Percentiles rank a stretch among this genome's conserved stretches.
phyloP scores from a whole-genome alignment of 2,888 invertebrate genomes.

The Carabus problematicus region DNA sequence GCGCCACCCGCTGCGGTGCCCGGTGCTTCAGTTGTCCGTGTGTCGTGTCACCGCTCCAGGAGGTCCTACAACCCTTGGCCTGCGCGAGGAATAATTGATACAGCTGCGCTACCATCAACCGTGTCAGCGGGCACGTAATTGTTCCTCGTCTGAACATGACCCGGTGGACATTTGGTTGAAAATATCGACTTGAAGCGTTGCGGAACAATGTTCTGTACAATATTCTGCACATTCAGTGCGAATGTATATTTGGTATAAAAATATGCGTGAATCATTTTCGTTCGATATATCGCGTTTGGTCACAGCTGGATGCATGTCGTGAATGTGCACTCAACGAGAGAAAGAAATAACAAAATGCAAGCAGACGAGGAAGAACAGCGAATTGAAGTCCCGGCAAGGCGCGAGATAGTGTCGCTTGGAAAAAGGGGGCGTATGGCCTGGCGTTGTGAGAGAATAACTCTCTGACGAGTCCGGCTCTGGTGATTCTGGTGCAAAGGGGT shows the following conservation, averaged over 20 bases:
- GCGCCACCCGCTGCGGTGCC: neutral
- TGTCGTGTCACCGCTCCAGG: constrained; percentile 15
- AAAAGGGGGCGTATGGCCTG: too few species aligned
- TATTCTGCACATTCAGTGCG: too few species aligned
- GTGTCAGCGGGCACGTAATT: constrained; percentile 13
- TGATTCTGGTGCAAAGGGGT: neutral
- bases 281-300: constrained; percentile 9
- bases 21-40: neutral
- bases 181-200: neutral
- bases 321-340: constrained; percentile 6
- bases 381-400: too few species aligned
- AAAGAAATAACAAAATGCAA: too few species aligned
- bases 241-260: neutral
- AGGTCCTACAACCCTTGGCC: constrained; percentile 1
- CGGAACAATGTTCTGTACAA: neutral
- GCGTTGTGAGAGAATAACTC: too few species aligned
- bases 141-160: constrained; percentile 1
- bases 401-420: too few species aligned
- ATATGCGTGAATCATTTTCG: constrained; percentile 13
- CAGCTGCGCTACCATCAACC: constrained; percentile 10
- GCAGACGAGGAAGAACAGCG: too few species aligned
- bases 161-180: too few species aligned
- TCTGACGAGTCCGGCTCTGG: too few species aligned
- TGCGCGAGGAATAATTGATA: constrained; percentile 6
- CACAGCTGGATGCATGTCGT: constrained; percentile 10